These are phyloP conservation scores for Phymastichus coffea DNA, from an alignment of 1,140 invertebrate species.

Conservation along the genomic window DNA sequence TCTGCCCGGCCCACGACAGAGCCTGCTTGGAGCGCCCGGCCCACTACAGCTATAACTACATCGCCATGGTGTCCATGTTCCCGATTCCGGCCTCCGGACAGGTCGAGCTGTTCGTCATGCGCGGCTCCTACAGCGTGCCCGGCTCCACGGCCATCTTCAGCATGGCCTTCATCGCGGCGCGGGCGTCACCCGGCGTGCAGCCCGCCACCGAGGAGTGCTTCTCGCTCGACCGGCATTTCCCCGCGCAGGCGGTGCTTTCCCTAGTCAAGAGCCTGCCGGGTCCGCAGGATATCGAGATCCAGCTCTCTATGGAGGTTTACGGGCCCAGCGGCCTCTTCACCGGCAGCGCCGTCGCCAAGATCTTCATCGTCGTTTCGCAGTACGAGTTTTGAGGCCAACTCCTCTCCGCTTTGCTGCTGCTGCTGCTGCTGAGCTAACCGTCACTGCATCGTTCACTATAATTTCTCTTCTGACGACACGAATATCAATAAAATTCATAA, in stretches of 20 bases:
- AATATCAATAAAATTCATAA: no score
- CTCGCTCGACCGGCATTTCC: conserved; percentile 57
- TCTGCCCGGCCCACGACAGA: conserved; percentile 68
- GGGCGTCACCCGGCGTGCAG: conserved; percentile 62
- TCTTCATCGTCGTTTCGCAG: conserved; percentile 82
- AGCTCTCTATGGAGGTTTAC: conserved; percentile 84
- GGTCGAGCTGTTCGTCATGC: conserved; percentile 84
- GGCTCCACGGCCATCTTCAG: conserved; percentile 73
- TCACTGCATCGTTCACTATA: no score
- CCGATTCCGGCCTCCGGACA: conserved; percentile 67
- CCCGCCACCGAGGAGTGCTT: conserved; percentile 70
- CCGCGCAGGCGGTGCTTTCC: conserved; percentile 72
- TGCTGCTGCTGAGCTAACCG: no score
- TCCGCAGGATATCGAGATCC: conserved; percentile 86
- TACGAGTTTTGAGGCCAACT: conserved; percentile 72
- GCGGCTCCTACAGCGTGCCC: conserved; percentile 67
- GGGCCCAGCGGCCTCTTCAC: conserved; percentile 62
- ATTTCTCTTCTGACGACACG: no score
- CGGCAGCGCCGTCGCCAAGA: conserved; percentile 79
- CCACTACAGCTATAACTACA: conserved; percentile 87
- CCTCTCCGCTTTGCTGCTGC: not conserved
- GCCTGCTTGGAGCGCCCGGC: conserved; percentile 76
- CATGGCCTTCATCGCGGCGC: conserved; percentile 67
- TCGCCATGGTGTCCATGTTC: conserved; percentile 84
- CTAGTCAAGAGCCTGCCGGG: conserved; percentile 73